These are phyloP conservation scores for Cepaea hortensis DNA, from an alignment of 2,888 invertebrate species.

Conservation along the genomic window DNA sequence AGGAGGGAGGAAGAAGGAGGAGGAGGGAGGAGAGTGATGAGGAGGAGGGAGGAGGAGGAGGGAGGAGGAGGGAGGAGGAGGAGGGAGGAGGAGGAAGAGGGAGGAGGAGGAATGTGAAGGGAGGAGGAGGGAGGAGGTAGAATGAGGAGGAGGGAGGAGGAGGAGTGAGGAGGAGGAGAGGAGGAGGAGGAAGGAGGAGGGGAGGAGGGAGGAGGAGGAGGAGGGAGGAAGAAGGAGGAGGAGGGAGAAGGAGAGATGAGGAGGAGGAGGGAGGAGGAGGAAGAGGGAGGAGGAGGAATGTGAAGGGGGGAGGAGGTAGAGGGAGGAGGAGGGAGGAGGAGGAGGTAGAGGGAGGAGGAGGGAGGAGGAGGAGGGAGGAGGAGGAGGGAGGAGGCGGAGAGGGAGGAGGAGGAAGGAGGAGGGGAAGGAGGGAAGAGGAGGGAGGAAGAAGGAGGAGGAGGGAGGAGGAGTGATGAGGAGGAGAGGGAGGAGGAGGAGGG, in stretches of 20 bases:
- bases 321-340: not conserved
- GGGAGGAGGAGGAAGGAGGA: not conserved
- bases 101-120: not conserved
- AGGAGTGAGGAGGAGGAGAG: no score
- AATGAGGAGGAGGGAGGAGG: no score
- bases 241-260: not conserved
- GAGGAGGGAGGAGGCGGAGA: no score
- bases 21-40: not conserved
- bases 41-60: no score
- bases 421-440: not conserved
- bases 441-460: not conserved
- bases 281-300: no score
- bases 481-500: not conserved
- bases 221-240: not conserved
- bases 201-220: not conserved
- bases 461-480: no score
- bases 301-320: not conserved
- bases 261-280: no score
- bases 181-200: not conserved
- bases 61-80: not conserved
- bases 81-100: not conserved
- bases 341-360: not conserved
- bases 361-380: not conserved
- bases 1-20: no score
- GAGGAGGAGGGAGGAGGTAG: no score